Evolutionary conservation across 2,797 vertebrate genomes (phyloP), one percentile per base, ranked within the genome.

Genomic region (Helarctos malayanus): DNA sequence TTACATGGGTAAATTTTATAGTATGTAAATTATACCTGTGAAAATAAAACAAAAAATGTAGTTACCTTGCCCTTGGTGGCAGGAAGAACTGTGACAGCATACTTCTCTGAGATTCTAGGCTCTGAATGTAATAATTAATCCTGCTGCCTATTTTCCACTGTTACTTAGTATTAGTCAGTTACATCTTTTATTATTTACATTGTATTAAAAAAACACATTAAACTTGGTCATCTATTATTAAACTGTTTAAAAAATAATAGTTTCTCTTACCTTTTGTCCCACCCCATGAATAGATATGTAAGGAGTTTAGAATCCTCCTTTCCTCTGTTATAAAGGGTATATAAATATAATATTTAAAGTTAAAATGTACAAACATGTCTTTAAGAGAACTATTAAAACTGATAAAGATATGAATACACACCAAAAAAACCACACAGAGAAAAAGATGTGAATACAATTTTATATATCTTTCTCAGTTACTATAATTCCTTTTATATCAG

Each of bases 331-430:
- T 12, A 80, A 16, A 71, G 23, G 2, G 1, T 86, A n/a, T 56
- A 11, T 18, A 96, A 95, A 84, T 16, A 71, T 63, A 87, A n/a
- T 90, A 82, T 88, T 88, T 82, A 95, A 92, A 94, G 80, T 49
- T 90, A 59, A 76, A 82, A 38, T 85, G 13, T 78, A 49, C 27
- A 90, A 87, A 86, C 35, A 3, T 96, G 7, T 29, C 14, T 81
- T 89, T 97, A 91, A 84, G n/a, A 52, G 29, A 84, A 80, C 16
- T 91, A 21, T 96, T 91, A 90, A 96, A 94, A 76, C 71, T 68
- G 41, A 79, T 79, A 95, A 71, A 81, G 23, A 80, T 83, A 7
- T 87, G 32, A 88, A 52, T 87, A 89, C 1, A 92, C 29, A 32
- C 29, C 32, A 32, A 65, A 65, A 65, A 32, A 65, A n/a, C 27